Base-by-base conservation (phyloP, 1,140 invertebrate genomes). In the Diorhabda elongata region DNA sequence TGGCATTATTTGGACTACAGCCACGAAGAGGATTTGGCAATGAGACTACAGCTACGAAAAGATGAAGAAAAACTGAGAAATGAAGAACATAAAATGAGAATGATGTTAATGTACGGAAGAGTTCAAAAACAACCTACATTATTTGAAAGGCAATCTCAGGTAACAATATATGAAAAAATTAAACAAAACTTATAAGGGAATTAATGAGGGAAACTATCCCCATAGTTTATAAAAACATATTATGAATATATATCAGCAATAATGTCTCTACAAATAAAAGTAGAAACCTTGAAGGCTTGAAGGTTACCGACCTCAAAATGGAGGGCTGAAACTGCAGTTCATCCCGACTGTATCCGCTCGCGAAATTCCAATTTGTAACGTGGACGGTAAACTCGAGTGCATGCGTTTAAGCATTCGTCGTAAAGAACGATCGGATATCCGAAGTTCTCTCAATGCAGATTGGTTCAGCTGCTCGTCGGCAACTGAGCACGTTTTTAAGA, bases 81-180 rank as follows among this genome's bases (percentile, higher is more conserved):
- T 5, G 88, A 90, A 71, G 87, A 88, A 75, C 88, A 89, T 80
- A 82, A 85, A 4, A 80, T 88, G 44, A 86, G 89, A 71, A 91
- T 91, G 89, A 87, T 90, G 78, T 76, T 87, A 68, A 91, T 91
- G 89, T 81, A 89, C 64, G 85, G 87, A 61, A 83, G 89, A 69
- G 89, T 91, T 0, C 86, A 87, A 61, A 83, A 84, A 71, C 89
- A 90, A 74, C 89, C 89, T 0, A 86, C 88, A 66, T 82, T 90
- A 8, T 91, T 90, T 72, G 88, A 90, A 79, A 82, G 89, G 61
- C 87, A 89, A 73, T 89, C 89, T n/a, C 85, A 88, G 72, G 88
- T 89, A 75, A 57, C 26, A 26, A 26, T 1, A 26, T 26, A 1
- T 26, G 62, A 67, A 7, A 56, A 7, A 56, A 56, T 56, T n/a